These are phyloP conservation scores for Danio kyathit DNA, from an alignment of 2,797 vertebrate genomes.

Conservation along the genomic window DNA sequence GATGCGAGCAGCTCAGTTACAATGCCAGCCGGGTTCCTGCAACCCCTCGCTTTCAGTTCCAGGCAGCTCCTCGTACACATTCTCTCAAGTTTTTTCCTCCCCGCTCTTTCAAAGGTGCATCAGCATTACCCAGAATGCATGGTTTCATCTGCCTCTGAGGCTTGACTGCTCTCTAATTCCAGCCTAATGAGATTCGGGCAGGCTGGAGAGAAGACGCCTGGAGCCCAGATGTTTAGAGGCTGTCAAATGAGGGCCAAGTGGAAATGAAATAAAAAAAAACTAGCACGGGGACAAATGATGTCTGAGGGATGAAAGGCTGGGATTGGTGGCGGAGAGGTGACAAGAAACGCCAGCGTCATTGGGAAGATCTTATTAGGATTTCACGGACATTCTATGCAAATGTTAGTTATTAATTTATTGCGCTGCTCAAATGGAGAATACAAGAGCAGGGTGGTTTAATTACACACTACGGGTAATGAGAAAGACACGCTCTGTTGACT, in stretches of 20 bases:
- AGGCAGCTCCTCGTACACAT: slow-evolving; percentile 58
- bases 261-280: slow-evolving; percentile 49
- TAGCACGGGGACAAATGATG: slow-evolving; percentile 50
- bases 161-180: slow-evolving; percentile 77
- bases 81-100: slow-evolving; percentile 12
- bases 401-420: slow-evolving; percentile 4
- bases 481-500: slow-evolving; percentile 15
- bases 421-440: neutral
- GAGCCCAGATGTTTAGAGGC: slow-evolving; percentile 48
- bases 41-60: slow-evolving; percentile 55
- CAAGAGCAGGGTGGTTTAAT: slow-evolving; percentile 5
- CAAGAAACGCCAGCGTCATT: slow-evolving; percentile 33
- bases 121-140: slow-evolving; percentile 77
- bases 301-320: slow-evolving; percentile 54
- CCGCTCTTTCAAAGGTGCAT: slow-evolving; percentile 78
- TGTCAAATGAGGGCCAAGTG: slow-evolving; percentile 50
- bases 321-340: slow-evolving; percentile 34
- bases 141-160: slow-evolving; percentile 74
- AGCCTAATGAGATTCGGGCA: slow-evolving; percentile 84
- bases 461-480: neutral
- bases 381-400: slow-evolving; percentile 47
- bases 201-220: slow-evolving; percentile 43
- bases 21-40: neutral
- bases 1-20: slow-evolving; percentile 67
- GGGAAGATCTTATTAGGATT: slow-evolving; percentile 57